phyloP scores from a whole-genome alignment of 2,113 vertebrate species.

The Chaenocephalus aceratus region DNA sequence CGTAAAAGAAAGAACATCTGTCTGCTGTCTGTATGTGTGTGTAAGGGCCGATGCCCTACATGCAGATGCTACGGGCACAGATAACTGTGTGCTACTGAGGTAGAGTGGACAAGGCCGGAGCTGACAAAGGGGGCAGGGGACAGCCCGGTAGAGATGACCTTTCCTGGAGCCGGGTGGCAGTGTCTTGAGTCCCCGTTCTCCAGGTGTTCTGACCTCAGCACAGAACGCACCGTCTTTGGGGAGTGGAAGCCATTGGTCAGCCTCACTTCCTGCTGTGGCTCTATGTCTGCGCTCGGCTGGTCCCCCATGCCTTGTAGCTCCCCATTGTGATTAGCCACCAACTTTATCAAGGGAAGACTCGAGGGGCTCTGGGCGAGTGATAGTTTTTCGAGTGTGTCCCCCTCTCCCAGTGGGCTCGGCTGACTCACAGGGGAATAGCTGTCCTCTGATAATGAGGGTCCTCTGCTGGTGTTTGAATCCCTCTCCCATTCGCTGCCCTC shows the following conservation, averaged over 20 bases:
- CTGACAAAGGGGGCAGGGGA: conserved; percentile 75
- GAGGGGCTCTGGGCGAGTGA: conserved; percentile 39
- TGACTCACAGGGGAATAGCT: conserved; percentile 52
- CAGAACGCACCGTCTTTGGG: conserved; percentile 56
- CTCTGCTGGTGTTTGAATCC: conserved; percentile 48
- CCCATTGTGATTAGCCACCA: conserved; percentile 71
- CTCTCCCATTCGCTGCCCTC: conserved; percentile 22
- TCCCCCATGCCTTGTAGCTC: conserved; percentile 45
- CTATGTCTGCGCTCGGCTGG: conserved; percentile 44
- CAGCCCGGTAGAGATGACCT: conserved; percentile 69
- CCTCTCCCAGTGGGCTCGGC: conserved; percentile 38
- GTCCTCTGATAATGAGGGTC: conserved; percentile 66
- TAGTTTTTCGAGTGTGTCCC: conserved; percentile 49
- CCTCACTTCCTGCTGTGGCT: conserved; percentile 52
- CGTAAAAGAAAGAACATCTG: conserved; percentile 41
- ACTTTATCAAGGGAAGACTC: conserved; percentile 55
- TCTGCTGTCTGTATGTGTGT: conserved; percentile 46
- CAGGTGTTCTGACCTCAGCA: conserved; percentile 64
- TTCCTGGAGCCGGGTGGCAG: conserved; percentile 63
- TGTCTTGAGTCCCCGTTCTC: conserved; percentile 82
- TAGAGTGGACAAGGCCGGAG: conserved; percentile 83
- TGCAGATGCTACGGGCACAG: conserved; percentile 78
- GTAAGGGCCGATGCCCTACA: conserved; percentile 20
- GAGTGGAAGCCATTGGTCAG: conserved; percentile 89
- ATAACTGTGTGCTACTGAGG: conserved; percentile 86